Percentiles rank a stretch among this genome's conserved stretches.
These are phyloP conservation scores for Taphrorychus bicolor DNA, from an alignment of 2,888 invertebrate species.

Conservation along the genomic window DNA sequence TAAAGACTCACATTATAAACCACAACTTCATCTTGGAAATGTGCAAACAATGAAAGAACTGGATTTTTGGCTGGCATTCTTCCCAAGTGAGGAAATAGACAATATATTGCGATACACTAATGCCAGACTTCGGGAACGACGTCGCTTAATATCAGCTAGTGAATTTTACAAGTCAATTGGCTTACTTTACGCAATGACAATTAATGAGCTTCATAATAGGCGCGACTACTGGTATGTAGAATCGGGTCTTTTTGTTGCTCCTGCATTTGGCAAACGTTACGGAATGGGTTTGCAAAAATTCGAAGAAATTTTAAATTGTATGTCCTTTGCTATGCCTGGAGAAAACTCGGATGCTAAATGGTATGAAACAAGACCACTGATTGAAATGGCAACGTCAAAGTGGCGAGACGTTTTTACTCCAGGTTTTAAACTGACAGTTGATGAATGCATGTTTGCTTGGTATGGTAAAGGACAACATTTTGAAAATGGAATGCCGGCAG, in stretches of 20 bases:
- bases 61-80: constrained; percentile 13
- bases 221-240: constrained; percentile 7
- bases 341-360: constrained; percentile 12
- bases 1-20: constrained; percentile 4
- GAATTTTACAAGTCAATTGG: constrained; percentile 10
- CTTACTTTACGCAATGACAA: neutral
- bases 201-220: constrained; percentile 4
- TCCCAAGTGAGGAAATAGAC: constrained; percentile 12
- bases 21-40: constrained; percentile 9
- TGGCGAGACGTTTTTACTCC: constrained; percentile 22
- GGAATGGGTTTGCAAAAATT: constrained; percentile 11
- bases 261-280: constrained; percentile 11
- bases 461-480: constrained; percentile 14
- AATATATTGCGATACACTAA: constrained; percentile 8
- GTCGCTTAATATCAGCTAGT: constrained; percentile 2
- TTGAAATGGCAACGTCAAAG: constrained; percentile 1
- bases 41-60: constrained; percentile 12
- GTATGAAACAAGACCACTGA: constrained; percentile 7
- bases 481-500: constrained; percentile 20
- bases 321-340: constrained; percentile 5
- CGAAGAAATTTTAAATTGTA: constrained; percentile 6
- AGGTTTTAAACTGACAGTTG: constrained; percentile 11
- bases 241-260: constrained; percentile 9
- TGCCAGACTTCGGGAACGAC: constrained; percentile 11
- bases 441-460: constrained; percentile 21